Base-by-base conservation (phyloP, 2,888 invertebrate genomes). In the Athalia cordata region DNA sequence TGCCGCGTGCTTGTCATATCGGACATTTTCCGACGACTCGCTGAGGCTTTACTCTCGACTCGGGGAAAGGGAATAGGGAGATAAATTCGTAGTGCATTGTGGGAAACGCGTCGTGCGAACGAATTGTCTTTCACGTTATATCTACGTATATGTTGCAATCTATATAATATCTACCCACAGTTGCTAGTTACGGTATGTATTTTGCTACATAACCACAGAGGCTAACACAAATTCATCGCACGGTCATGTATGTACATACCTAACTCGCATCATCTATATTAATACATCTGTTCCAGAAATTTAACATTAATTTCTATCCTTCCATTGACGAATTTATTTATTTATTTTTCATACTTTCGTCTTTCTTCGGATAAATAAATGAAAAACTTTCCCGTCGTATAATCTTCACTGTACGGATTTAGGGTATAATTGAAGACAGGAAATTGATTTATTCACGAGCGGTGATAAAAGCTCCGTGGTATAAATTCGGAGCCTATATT, bases 1-100 rank as follows among this genome's bases (percentile, higher is more conserved):
- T 75, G 61, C 75, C 75, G 75, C 75, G 75, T 52, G 75, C 75
- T 45, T 64, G 75, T 75, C 75, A 75, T 75, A 62, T 75, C 75
- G 62, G 62, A 75, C 75, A 75, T 75, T 75, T 75, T 62, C 61
- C 75, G 50, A 52, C 72, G 61, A 29, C 29, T 29, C 29, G 62
- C 9, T 13, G 49, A 13, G 50, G 75, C 75, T 75, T 61, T 75
- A 62, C 50, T 5, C 29, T 29, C 29, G 29, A 29, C 29, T 29
- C 0, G 29, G 29, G 29, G 29, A 29, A 29, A 29, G 29, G 29
- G 29, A 29, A 29, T 29, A 29, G 15, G 62, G 75, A 7, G 15
- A 52, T 49, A 52, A 52, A 62, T 62, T 62, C 62, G 62, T 9
- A 13, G 75, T 64, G 75, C 75, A 75, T 75, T 75, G 75, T 50